These are phyloP conservation scores for Mythimna albipuncta DNA, from an alignment of 2,888 invertebrate species.

Conservation along the genomic window DNA sequence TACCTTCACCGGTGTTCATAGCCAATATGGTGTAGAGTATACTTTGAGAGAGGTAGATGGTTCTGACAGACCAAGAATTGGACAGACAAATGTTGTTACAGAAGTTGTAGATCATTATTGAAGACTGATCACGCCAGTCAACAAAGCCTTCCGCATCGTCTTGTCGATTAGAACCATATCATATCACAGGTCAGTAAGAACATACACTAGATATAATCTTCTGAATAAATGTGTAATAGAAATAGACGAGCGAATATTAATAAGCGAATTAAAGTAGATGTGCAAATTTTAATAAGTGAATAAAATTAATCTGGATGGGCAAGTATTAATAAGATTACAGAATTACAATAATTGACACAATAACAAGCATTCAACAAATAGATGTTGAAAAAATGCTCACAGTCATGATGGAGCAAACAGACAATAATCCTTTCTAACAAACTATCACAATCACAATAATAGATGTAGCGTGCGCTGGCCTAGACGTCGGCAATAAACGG, in stretches of 20 bases:
- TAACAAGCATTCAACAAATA: constrained; percentile 1
- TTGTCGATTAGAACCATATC: constrained; percentile 6
- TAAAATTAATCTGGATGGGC: neutral
- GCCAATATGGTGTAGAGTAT: neutral
- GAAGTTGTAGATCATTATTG: constrained; percentile 4
- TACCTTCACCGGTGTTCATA: neutral
- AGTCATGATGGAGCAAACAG: neutral
- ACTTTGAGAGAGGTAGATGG: constrained; percentile 2
- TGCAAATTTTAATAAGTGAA: neutral
- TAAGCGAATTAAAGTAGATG: neutral
- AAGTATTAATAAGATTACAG: neutral
- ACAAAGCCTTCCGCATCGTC: neutral
- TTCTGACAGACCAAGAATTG: neutral
- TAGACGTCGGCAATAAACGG: constrained; percentile 4
- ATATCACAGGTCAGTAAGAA: constrained; percentile 19
- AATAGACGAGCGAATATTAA: neutral
- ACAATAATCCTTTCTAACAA: constrained; percentile 12
- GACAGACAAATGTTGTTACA: neutral
- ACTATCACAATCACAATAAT: constrained; percentile 8
- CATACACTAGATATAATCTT: neutral
- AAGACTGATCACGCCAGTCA: neutral
- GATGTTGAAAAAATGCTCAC: neutral
- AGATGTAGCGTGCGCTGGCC: constrained; percentile 24
- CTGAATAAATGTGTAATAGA: neutral
- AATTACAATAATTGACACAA: constrained; percentile 14